phyloP scores from a whole-genome alignment of 2,797 vertebrate genomes.

The Pseudopleuronectes americanus region DNA sequence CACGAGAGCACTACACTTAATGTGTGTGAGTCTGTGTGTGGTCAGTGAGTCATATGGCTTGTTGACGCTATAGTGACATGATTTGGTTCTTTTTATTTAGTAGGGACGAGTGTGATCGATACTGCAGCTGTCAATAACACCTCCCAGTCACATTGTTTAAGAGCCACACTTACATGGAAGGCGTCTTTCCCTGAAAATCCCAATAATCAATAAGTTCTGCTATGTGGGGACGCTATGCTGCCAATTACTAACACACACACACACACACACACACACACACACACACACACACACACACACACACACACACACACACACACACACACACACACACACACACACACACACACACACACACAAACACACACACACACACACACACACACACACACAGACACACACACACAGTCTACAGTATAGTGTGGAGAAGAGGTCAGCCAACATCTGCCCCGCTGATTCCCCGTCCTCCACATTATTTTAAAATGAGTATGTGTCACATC shows the following conservation, averaged over 20 bases:
- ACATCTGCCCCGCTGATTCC: background rate
- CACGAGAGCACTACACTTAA: background rate
- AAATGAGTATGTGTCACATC: conserved; percentile 1
- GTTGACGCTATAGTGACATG: no score
- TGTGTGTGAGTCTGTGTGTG: conserved; percentile 19
- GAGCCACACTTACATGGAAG: conserved; percentile 12
- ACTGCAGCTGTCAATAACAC: conserved; percentile 2
- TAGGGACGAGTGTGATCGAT: background rate
- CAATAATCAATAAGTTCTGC: conserved; percentile 18
- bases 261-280: no score
- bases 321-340: conserved; percentile 8
- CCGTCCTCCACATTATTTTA: conserved; percentile 5
- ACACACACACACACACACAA: no score
- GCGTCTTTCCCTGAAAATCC: background rate
- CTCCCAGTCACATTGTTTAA: conserved; percentile 11
- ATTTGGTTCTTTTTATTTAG: background rate
- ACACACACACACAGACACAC: no score
- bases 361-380: no score
- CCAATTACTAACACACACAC: conserved; percentile 28
- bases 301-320: no score
- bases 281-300: no score
- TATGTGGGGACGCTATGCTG: conserved; percentile 19
- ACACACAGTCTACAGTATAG: background rate
- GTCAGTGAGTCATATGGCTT: conserved; percentile 29
- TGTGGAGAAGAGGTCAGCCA: conserved; percentile 4